A percentile compares a stretch with the other conserved stretches of the same genome.
phyloP scores from a whole-genome alignment of 2,113 vertebrate species.

The Brachyhypopomus occidentalis region DNA sequence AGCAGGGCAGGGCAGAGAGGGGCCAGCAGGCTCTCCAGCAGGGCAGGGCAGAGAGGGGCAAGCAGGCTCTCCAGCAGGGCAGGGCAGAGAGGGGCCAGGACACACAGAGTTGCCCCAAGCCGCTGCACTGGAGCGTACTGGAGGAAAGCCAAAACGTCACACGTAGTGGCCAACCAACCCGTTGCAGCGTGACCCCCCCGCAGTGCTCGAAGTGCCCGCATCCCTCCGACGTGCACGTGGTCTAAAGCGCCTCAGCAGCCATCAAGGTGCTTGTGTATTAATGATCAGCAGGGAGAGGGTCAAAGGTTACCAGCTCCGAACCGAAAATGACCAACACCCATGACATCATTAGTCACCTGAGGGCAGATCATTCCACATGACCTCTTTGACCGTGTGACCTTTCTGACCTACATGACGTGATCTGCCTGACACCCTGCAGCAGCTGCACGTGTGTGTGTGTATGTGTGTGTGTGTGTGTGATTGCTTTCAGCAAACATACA shows the following conservation, averaged over 20 bases:
- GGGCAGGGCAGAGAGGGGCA: no score
- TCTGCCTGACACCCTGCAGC: background rate
- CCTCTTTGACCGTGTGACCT: slow-evolving; percentile 23
- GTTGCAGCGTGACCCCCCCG: no score
- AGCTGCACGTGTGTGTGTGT: background rate
- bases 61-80: background rate
- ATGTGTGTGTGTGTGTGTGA: slow-evolving; percentile 8
- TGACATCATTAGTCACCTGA: slow-evolving; percentile 24
- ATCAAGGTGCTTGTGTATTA: background rate
- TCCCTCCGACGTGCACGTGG: no score
- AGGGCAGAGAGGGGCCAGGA: background rate
- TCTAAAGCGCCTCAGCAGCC: background rate
- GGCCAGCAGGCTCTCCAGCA: background rate
- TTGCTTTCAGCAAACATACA: slow-evolving; percentile 11
- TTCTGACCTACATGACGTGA: slow-evolving; percentile 25
- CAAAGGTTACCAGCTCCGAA: background rate
- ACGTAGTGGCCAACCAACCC: no score
- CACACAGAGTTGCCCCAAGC: background rate
- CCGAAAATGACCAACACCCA: background rate
- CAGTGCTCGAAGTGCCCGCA: background rate
- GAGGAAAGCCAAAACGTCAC: no score
- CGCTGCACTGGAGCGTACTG: no score
- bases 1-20: background rate
- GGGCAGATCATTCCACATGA: background rate
- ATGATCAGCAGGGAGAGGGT: background rate